These are phyloP conservation scores for Silurus meridionalis DNA, from an alignment of 2,113 vertebrate genomes.

Conservation along the genomic window DNA sequence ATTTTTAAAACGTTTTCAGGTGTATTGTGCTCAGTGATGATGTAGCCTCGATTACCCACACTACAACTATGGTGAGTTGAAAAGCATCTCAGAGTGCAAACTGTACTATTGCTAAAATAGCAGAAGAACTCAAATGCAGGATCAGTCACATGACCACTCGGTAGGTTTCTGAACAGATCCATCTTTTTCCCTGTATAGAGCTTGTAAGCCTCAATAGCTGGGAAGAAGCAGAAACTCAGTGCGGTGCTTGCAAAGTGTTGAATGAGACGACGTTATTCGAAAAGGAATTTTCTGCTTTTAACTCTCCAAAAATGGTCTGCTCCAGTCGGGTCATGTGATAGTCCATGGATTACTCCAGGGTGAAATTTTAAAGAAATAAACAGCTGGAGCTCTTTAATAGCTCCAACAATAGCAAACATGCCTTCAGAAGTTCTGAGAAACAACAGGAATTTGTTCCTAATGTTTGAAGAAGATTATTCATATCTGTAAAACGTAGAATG, in stretches of 20 bases:
- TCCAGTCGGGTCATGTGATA: background rate
- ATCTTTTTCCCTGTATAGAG: background rate
- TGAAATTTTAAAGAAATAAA: constrained; percentile 2
- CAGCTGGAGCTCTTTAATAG: background rate
- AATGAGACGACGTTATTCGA: background rate
- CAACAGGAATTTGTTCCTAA: background rate
- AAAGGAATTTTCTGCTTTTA: background rate
- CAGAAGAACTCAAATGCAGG: background rate
- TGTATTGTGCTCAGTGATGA: too few species aligned
- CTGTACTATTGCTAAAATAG: background rate
- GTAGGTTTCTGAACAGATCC: background rate
- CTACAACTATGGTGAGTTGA: background rate
- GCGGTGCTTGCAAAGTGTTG: background rate
- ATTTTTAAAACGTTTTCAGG: too few species aligned
- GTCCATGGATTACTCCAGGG: background rate
- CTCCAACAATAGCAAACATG: background rate
- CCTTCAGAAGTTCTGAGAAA: background rate
- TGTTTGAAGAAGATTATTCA: background rate
- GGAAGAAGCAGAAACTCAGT: background rate
- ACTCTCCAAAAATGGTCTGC: background rate
- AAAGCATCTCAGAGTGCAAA: background rate
- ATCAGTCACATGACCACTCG: background rate
- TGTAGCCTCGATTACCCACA: background rate
- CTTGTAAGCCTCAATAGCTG: background rate
- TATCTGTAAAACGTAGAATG: background rate